Base-by-base conservation (phyloP, 2,888 invertebrate species). In the Machimus rusticus region DNA sequence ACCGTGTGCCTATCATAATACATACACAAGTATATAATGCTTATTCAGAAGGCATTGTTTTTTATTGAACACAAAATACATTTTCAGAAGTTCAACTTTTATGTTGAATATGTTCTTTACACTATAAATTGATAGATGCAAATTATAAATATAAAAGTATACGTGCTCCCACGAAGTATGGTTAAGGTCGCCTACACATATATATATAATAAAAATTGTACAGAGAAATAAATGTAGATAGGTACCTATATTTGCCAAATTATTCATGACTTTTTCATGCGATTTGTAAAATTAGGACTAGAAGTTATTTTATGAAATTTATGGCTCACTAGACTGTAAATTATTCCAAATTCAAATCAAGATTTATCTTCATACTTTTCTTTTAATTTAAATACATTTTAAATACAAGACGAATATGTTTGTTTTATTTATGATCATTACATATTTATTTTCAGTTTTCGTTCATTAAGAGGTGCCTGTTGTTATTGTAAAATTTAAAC, bases 221-320 rank as follows among this genome's bases (percentile, higher is more conserved):
- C 66, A 66, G 66, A 12, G 2, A 66, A 23, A 66, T 28, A 66
- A 23, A 66, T 66, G 66, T 66, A 66, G 66, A 66, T 66, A 57
- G 57, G 19, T 57, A n/a, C n/a, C n/a, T n/a, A 23, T 66, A 3
- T 66, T 66, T 66, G 4, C 66, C 66, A 28, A 28, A 66, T 66
- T 66, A 12, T 28, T 19, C 79, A 79, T 79, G 79, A 79, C 51
- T 79, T 79, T 79, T 79, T 79, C 79, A 79, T 79, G 79, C 55
- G 28, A 79, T 51, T 79, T 39, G 12, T 79, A 28, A 16, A 2
- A 28, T 23, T 23, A 57, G 12, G 57, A 57, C 1, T 6, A 9
- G 5, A 9, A 23, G n/a, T 23, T 57, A 19, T 57, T 57, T 57
- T 57, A 57, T 57, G 2, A 23, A 66, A 12, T 66, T 4, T 66